Conservation (phyloP, 2,888 invertebrate genomes). For the Dichetophora obliterata region DNA sequence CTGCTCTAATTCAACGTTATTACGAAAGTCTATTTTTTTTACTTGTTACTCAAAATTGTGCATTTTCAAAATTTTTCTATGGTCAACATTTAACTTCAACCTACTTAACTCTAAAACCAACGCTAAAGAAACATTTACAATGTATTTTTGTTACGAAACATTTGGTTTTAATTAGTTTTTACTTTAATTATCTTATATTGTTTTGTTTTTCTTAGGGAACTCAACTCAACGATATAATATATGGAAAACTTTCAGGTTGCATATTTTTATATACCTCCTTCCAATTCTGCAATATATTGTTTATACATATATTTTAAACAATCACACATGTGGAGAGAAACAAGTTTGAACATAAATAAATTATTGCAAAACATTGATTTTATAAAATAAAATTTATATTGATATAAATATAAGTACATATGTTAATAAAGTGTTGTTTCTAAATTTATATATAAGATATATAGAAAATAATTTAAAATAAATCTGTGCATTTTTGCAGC, state of each 20-base stretch:
- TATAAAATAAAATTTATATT: background rate
- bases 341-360: slow-evolving; percentile 49
- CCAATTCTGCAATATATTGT: slow-evolving; percentile 65
- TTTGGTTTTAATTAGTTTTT: background rate
- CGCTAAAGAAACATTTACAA: slow-evolving; percentile 39
- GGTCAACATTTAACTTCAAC: slow-evolving; percentile 32
- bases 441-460: background rate
- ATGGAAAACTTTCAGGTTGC: slow-evolving; percentile 53
- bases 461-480: background rate
- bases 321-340: slow-evolving; percentile 61
- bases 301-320: slow-evolving; percentile 48
- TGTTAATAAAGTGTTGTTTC: background rate
- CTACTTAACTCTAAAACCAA: slow-evolving; percentile 46
- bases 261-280: slow-evolving; percentile 66
- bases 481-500: background rate
- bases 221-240: slow-evolving; percentile 25
- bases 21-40: background rate
- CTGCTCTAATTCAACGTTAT: background rate
- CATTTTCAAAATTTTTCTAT: slow-evolving; percentile 25
- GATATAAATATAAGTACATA: background rate
- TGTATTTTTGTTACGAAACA: slow-evolving; percentile 19
- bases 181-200: slow-evolving; percentile 21
- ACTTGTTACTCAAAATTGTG: background rate
- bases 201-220: slow-evolving; percentile 22
- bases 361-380: slow-evolving; percentile 5